These are phyloP conservation scores for Luscinia luscinia DNA, from an alignment of 2,797 vertebrate species.

Conservation along the genomic window DNA sequence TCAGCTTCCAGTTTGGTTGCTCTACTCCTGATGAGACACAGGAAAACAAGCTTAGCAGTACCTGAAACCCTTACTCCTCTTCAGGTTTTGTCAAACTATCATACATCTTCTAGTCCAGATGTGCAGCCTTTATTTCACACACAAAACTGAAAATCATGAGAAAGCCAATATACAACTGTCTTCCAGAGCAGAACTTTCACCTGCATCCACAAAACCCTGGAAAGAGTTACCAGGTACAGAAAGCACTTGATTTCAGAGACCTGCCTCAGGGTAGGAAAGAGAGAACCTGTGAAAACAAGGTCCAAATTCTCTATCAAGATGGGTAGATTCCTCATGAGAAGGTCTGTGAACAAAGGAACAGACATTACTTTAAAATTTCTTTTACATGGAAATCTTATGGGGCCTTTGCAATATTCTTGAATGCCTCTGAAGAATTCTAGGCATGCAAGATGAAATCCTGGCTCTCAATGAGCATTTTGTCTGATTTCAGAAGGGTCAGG, in stretches of 20 bases:
- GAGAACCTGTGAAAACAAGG: neutral
- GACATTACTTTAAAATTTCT: neutral
- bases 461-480: constrained; percentile 58
- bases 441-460: constrained; percentile 55
- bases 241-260: neutral
- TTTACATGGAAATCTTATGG: neutral
- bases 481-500: constrained; percentile 9
- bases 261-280: neutral
- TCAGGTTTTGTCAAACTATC: neutral
- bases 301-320: neutral
- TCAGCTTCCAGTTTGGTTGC: neutral
- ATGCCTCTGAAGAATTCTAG: constrained; percentile 58
- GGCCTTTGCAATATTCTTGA: constrained; percentile 27
- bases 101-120: neutral
- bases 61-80: neutral
- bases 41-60: neutral
- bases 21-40: neutral
- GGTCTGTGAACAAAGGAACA: neutral
- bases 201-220: neutral
- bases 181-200: neutral
- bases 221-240: neutral
- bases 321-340: neutral
- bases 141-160: neutral
- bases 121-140: neutral
- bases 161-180: neutral